Conservation (phyloP, 2,888 invertebrate genomes). For the Vannuccia rotundouncinata region DNA sequence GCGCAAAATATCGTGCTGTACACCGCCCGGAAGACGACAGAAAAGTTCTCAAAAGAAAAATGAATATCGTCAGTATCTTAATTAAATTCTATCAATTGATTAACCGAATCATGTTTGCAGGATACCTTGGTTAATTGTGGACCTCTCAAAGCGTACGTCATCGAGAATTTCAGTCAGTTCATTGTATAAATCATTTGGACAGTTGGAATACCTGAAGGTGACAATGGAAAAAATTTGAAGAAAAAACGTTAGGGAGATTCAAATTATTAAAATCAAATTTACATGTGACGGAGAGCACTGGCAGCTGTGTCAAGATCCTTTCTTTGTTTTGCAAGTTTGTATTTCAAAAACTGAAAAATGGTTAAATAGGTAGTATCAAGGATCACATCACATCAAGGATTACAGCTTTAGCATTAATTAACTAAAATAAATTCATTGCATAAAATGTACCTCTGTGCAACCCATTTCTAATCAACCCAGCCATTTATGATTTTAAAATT, state of each 20-base stretch:
- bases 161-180: slow-evolving; percentile 29
- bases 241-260: background rate
- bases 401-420: no score
- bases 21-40: background rate
- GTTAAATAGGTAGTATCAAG: no score
- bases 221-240: slow-evolving; percentile 20
- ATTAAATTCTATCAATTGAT: no score
- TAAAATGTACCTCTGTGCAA: no score
- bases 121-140: slow-evolving; percentile 19
- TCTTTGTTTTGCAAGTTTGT: background rate
- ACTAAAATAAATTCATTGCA: no score
- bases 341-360: slow-evolving; percentile 10
- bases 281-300: slow-evolving; percentile 2
- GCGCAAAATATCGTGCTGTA: slow-evolving; percentile 29
- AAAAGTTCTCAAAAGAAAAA: slow-evolving; percentile 20
- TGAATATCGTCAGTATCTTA: background rate
- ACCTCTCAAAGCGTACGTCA: slow-evolving; percentile 10
- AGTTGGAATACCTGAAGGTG: slow-evolving; percentile 21
- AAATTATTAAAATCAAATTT: background rate
- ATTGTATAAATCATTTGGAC: slow-evolving; percentile 29
- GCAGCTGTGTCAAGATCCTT: slow-evolving; percentile 5
- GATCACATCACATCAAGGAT: no score
- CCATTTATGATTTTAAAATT: no score
- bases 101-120: no score
- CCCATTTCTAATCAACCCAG: no score